Percentiles rank a stretch among this genome's conserved stretches.
phyloP scores from a whole-genome alignment of 92 coral and sea anemone species.

The Paragorgia papillata region DNA sequence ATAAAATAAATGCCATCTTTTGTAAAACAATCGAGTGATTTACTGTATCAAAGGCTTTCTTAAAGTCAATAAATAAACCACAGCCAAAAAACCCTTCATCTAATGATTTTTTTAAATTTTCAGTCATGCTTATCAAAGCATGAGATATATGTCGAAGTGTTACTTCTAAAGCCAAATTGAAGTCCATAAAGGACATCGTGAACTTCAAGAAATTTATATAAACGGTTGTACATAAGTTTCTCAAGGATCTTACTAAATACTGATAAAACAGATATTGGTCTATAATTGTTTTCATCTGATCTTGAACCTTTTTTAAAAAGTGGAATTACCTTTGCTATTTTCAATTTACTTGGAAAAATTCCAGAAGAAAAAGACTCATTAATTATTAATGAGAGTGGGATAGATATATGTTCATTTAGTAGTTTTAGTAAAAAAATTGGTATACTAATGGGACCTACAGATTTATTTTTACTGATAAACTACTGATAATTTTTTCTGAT shows the following conservation, averaged over 20 bases:
- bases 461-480: no score
- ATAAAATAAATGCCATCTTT: background rate
- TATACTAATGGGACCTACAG: conserved; percentile 47
- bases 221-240: conserved; percentile 35
- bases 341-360: conserved; percentile 40
- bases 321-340: conserved; percentile 28
- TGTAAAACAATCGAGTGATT: conserved; percentile 36
- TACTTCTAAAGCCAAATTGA: conserved; percentile 14
- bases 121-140: conserved; percentile 30
- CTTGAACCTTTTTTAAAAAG: conserved; percentile 37
- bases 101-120: conserved; percentile 20
- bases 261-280: conserved; percentile 48
- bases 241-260: conserved; percentile 37
- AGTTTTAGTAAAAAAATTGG: conserved; percentile 33
- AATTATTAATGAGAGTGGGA: conserved; percentile 18
- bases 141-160: conserved; percentile 9
- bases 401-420: conserved; percentile 23
- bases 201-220: conserved; percentile 1
- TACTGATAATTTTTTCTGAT: no score
- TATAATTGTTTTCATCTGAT: conserved; percentile 19
- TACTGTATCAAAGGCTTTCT: conserved; percentile 53
- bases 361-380: conserved; percentile 49
- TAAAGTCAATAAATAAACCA: conserved; percentile 44
- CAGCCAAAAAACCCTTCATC: conserved; percentile 37
- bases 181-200: background rate